Evolutionary conservation across 2,888 invertebrate genomes (phyloP).

Genomic region (Ormyrus pomaceus): DNA sequence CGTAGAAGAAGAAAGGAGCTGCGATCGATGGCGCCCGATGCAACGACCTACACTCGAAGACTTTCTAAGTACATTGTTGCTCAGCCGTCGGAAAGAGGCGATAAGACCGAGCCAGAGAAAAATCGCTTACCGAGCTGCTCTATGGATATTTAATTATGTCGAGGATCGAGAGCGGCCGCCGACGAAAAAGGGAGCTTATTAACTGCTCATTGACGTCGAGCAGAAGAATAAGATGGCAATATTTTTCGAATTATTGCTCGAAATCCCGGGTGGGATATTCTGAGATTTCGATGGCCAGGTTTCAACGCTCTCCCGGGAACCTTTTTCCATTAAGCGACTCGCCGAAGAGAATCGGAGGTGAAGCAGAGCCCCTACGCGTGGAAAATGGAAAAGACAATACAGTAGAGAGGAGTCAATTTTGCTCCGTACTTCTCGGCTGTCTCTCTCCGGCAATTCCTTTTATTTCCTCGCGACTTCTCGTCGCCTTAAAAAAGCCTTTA

Average conservation of each 20-base stretch:
- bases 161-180: too few relatives aligned
- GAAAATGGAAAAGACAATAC: conserved; percentile 35
- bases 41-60: not conserved
- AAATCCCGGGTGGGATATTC: conserved; percentile 31
- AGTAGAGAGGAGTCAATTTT: conserved; percentile 15
- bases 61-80: conserved; percentile 29
- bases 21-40: conserved; percentile 43
- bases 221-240: not conserved
- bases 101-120: not conserved
- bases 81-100: conserved; percentile 11
- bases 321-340: conserved; percentile 62
- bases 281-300: conserved; percentile 33
- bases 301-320: conserved; percentile 51
- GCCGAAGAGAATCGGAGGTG: conserved; percentile 58
- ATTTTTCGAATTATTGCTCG: conserved; percentile 4
- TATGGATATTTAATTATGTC: not conserved
- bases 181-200: not conserved
- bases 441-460: conserved; percentile 7
- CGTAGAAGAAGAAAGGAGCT: conserved; percentile 52
- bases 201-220: conserved; percentile 11
- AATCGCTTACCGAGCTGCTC: not conserved
- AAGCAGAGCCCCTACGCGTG: conserved; percentile 35
- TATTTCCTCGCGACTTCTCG: not conserved
- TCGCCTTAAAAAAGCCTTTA: not conserved
- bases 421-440: not conserved